Base-by-base conservation (phyloP, 1,140 invertebrate genomes). In the Lysiphlebus fabarum region DNA sequence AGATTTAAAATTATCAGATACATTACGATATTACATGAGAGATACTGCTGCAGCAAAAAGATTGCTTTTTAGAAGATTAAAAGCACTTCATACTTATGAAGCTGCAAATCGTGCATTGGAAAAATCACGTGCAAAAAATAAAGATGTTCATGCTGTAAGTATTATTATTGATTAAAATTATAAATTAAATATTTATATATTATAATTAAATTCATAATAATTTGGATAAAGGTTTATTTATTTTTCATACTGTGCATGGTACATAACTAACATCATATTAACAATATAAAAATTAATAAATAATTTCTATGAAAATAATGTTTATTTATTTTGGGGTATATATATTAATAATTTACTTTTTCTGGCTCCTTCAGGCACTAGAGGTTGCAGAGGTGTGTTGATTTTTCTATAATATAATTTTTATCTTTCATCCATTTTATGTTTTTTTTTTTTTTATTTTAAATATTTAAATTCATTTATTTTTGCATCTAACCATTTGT, bases 1-100 rank as follows among this genome's bases (percentile, higher is more conserved):
- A 82, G 98, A 99, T 82, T 81, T 99, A 58, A 99, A 99, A 81
- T 77, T 99, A 53, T 95, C 95, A 5, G 98, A 99, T 76, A 98
- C 95, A 0, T 81, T 99, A 14, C 86, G 95, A 17, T 99, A 99
- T 79, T 99, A 98, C 79, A 95, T 96, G 87, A 83, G 95, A 61
- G 98, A 99, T 75, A 93, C 95, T 4, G 87, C 91, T 70, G 98
- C 96, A 8, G 96, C 94, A 4, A 98, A 98, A 81, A 87, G 94
- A 49, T 83, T 99, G 12, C 81, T 99, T 0, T 95, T 97, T 65
- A 83, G 95, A 67, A 84, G 97, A 71, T 82, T 97, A 26, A 84
- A 92, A 74, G 93, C 95, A 70, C 74, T 92, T 58, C 92, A 95
- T 1, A 90, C 95, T 62, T 99, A 98, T 75, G 97, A 99, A 84